Evolutionary conservation across 1,140 invertebrate genomes (phyloP), one percentile per base, ranked within the genome.

Genomic region (Atopsyche davidsoni): DNA sequence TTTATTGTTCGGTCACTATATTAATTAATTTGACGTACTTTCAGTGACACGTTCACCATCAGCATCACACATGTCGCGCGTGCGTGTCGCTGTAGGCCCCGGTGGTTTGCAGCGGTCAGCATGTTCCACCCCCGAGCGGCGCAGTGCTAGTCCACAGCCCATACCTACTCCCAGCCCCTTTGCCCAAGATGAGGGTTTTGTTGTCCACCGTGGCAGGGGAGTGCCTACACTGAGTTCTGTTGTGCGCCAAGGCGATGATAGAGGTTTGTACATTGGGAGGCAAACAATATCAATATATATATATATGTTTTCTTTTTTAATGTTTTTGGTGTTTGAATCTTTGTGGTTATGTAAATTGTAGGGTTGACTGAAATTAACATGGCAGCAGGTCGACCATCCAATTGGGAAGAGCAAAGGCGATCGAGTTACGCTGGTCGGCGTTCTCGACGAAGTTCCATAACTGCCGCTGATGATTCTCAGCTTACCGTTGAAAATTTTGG

Each of bases 401-500:
- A 88, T 69, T 89, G 85, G 85, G 83, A 85, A 67, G 83, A 86
- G 46, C 72, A 76, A 57, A 78, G 82, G 59, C 75, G 81, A 64
- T 71, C 70, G n/a, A 85, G 81, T 59, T 89, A 85, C 65, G 87
- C 87, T 32, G 89, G 77, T 2, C 76, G 89, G 35, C 77, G 89
- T 21, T 92, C 88, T 7, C 74, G 90, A 23, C 75, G 89, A 35
- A 89, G 90, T 64, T 92, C 89, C 34, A 76, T 89, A 38, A 83
- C 85, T 28, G 90, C 92, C 61, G 89, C 85, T 25, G 90, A 92
- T 62, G 89, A 92, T 62, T 92, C 88, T 21, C 85, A 92, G 67
- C 69, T 94, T 51, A 92, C 89, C 0, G 85, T 92, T 21, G 90
- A 94, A 73, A 92, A 94, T 68, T 92, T 94, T 70, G 89, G 90